Percentiles rank a stretch among this genome's conserved stretches.
phyloP scores from a whole-genome alignment of 2,113 vertebrate genomes.

The Heloderma charlesbogerti region DNA sequence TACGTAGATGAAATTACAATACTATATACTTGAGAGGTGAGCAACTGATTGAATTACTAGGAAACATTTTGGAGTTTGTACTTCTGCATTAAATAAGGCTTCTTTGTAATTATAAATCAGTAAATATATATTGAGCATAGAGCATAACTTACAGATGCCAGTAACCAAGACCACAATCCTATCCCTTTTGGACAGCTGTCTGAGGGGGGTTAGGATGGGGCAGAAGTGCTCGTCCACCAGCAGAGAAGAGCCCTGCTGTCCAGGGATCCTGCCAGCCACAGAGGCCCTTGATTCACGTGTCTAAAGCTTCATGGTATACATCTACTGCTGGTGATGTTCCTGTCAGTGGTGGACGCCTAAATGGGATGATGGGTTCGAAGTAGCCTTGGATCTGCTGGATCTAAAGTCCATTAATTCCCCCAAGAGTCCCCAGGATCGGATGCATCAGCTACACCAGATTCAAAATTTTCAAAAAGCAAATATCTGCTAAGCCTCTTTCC shows the following conservation, averaged over 20 bases:
- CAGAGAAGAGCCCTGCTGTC: background rate
- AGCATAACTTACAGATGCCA: constrained; percentile 49
- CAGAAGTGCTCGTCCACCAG: background rate
- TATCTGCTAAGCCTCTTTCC: too few species aligned
- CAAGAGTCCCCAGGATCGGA: too few species aligned
- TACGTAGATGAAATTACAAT: constrained; percentile 28
- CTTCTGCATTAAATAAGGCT: constrained; percentile 4
- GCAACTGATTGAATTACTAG: background rate
- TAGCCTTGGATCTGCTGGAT: background rate
- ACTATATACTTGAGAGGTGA: constrained; percentile 37
- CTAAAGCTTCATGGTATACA: background rate
- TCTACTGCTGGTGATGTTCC: background rate
- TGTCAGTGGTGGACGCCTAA: background rate
- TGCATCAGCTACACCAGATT: too few species aligned
- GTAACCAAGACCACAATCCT: constrained; percentile 20
- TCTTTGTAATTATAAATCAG: constrained; percentile 54
- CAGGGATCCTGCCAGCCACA: background rate
- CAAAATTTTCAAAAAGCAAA: too few species aligned
- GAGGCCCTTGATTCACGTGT: background rate
- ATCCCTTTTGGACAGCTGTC: background rate
- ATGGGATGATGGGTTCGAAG: background rate
- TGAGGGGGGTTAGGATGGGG: too few species aligned
- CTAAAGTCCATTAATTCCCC: background rate
- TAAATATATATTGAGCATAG: constrained; percentile 53
- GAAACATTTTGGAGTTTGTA: constrained; percentile 37